Evolutionary conservation across 2,797 vertebrate species (phyloP).

Genomic region (Apogon hyalosoma): DNA sequence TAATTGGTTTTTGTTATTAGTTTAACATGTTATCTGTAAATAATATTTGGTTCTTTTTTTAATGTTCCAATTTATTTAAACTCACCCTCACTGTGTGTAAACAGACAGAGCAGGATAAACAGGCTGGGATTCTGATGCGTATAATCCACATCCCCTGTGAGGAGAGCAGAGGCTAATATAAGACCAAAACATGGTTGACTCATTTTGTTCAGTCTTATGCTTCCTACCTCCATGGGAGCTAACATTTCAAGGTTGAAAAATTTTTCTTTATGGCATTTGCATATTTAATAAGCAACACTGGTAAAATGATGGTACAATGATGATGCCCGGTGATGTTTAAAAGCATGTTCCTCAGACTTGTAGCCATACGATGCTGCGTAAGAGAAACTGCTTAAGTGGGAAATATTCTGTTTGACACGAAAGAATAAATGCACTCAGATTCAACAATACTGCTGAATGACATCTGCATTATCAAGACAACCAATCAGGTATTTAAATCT

Average conservation of each 20-base stretch:
- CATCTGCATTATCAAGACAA: too few species aligned
- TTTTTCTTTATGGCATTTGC: slow-evolving; percentile 7
- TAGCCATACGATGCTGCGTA: neutral
- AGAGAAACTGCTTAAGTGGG: neutral
- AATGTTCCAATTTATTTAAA: slow-evolving; percentile 22
- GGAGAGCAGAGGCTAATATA: slow-evolving; percentile 15
- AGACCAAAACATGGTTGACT: slow-evolving; percentile 21
- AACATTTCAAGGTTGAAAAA: slow-evolving; percentile 30
- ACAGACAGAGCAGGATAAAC: slow-evolving; percentile 22
- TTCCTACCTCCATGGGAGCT: slow-evolving; percentile 8
- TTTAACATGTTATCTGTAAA: neutral
- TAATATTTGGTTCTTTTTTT: neutral
- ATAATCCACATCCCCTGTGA: slow-evolving; percentile 39
- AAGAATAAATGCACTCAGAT: slow-evolving; percentile 4
- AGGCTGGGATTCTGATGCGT: slow-evolving; percentile 21
- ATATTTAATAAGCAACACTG: slow-evolving; percentile 19
- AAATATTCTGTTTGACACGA: neutral
- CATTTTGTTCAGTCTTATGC: slow-evolving; percentile 16
- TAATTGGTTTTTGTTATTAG: neutral
- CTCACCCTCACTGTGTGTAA: slow-evolving; percentile 12
- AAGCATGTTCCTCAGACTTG: neutral
- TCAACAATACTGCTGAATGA: neutral
- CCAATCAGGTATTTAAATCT: too few species aligned
- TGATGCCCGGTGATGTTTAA: neutral
- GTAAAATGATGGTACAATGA: neutral